Conservation (phyloP, 2,113 vertebrate genomes). For the Arenaria interpres region DNA sequence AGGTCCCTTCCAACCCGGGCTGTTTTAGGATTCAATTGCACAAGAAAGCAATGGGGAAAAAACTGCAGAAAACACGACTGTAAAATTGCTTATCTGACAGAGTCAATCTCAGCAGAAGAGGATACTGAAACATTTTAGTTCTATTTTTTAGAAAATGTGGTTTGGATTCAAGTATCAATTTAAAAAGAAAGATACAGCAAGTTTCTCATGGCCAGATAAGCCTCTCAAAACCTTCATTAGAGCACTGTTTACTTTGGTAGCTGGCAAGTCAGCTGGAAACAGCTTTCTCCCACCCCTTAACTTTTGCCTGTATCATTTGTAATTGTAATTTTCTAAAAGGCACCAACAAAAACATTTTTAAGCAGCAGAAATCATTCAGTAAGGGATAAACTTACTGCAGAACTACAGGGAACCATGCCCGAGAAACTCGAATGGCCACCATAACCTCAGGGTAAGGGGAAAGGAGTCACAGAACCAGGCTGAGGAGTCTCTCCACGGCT, state of each 20-base stretch:
- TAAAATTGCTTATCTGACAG: background rate
- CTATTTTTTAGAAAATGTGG: background rate
- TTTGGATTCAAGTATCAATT: background rate
- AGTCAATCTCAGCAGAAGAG: background rate
- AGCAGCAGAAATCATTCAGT: background rate
- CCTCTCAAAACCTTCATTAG: background rate
- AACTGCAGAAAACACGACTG: background rate
- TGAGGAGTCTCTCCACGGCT: background rate
- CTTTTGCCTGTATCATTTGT: background rate
- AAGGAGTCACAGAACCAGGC: fast-evolving
- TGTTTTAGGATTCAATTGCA: background rate
- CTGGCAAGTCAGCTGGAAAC: background rate
- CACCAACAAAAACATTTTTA: slow-evolving; percentile 28
- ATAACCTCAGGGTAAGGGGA: background rate
- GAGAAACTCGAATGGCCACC: background rate
- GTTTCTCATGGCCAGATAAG: background rate
- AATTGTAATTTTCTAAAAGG: slow-evolving; percentile 1
- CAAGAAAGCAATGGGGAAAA: background rate
- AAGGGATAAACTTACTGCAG: background rate
- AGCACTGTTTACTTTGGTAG: slow-evolving; percentile 24
- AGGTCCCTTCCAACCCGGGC: background rate
- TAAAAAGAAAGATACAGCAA: background rate
- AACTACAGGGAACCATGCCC: background rate
- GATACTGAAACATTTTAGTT: background rate
- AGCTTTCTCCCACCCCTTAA: background rate